Evolutionary conservation across 2,888 invertebrate species (phyloP).

Genomic region (Mimachlamys varia): DNA sequence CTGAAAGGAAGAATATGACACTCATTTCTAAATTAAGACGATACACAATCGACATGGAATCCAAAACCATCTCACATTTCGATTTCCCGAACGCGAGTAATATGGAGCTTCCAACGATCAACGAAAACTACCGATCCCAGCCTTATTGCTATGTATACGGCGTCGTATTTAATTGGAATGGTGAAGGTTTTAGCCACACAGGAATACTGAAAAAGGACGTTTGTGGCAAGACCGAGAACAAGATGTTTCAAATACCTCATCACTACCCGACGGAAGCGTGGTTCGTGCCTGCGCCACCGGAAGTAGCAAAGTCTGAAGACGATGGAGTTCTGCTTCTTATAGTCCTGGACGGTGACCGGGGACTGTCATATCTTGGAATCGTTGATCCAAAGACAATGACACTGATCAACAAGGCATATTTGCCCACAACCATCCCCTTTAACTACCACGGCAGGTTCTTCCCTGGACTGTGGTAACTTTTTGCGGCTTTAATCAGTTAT

Average conservation of each 20-base stretch:
- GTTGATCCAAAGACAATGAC: conserved; percentile 67
- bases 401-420: conserved; percentile 58
- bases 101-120: conserved; percentile 68
- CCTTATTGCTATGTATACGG: conserved; percentile 74
- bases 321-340: conserved; percentile 74
- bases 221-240: conserved; percentile 60
- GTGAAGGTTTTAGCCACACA: conserved; percentile 59
- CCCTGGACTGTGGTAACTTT: conserved; percentile 41
- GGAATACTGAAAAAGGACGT: conserved; percentile 72
- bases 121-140: conserved; percentile 66
- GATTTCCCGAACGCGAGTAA: neutral
- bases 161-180: conserved; percentile 66
- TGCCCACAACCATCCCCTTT: conserved; percentile 72
- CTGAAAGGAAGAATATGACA: conserved; percentile 56
- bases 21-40: conserved; percentile 47
- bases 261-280: conserved; percentile 70
- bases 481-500: no score
- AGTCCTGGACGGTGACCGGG: conserved; percentile 65
- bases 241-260: conserved; percentile 55
- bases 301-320: conserved; percentile 63
- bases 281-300: conserved; percentile 68
- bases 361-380: conserved; percentile 64
- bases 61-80: conserved; percentile 43
- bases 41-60: conserved; percentile 46
- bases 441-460: conserved; percentile 75